Evolutionary conservation across 2,113 vertebrate species (phyloP), one percentile per base, ranked within the genome.

Genomic region (Struthidea cinerea): DNA sequence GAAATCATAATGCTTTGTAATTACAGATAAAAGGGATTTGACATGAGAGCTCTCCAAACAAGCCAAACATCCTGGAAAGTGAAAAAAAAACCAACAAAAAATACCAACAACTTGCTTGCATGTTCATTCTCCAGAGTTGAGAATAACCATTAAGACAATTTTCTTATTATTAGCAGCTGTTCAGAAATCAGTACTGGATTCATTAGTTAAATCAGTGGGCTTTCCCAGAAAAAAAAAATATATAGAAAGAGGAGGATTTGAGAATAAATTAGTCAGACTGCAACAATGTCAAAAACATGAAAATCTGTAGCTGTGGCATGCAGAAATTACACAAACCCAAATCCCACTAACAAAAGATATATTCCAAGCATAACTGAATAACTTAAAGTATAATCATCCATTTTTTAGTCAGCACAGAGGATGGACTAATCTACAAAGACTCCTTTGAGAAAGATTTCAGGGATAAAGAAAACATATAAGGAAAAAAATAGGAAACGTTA

Each of bases 81-180:
- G 28, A 8, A 71, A 89, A 86, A 87, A 46, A 67, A 14, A 9
- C 27, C 77, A 65, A 55, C 49, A 61, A 95, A 81, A 74, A 32
- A 17, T n/a, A 2, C 11, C 53, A 88, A 71, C 23, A 86, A 84
- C 67, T 96, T 87, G 68, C 73, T 84, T 84, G 56, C 52, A 55
- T 68, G 39, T 53, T 94, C 73, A 39, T 94, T 87, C 94, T 92
- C 61, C 47, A 71, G 52, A 67, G 35, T 93, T 0, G 0, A 97
- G 92, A 90, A 93, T 57, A 96, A 92, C 60, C 80, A 96, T 71
- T 56, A 73, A 85, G 74, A 96, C 81, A 94, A 93, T 94, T 94
- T 96, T 96, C 84, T 92, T 94, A 46, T 94, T 94, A 95, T 96
- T 97, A 95, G 70, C 91, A 94, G 87, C 81, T 96, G 91, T 87